Percentiles rank a stretch among this genome's conserved stretches.
Conservation (phyloP, 2,888 invertebrate species). For the Calephelis perditalis region DNA sequence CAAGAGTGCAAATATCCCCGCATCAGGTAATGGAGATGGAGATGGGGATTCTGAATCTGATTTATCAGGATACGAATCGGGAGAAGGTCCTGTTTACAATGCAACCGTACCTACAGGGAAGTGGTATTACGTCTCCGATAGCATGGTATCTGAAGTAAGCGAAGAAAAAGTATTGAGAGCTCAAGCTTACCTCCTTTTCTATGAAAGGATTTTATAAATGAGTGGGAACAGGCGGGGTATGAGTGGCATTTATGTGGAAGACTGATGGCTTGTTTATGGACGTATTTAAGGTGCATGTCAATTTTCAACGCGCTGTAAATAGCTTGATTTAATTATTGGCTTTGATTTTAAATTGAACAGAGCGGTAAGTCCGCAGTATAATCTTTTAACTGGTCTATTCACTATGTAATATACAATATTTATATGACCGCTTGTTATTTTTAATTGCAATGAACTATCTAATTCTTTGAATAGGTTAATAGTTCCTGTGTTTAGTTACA, state of each 20-base stretch:
- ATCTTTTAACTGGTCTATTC: slow-evolving; percentile 18
- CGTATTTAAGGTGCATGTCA: slow-evolving; percentile 14
- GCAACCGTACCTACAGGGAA: slow-evolving; percentile 80
- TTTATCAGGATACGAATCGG: slow-evolving; percentile 75
- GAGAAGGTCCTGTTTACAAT: slow-evolving; percentile 55
- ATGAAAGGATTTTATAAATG: slow-evolving; percentile 91
- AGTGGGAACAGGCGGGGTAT: slow-evolving; percentile 22
- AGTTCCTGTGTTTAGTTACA: slow-evolving; percentile 19
- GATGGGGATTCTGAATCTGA: slow-evolving; percentile 76
- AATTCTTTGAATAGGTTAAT: slow-evolving; percentile 17
- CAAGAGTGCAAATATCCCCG: slow-evolving; percentile 73
- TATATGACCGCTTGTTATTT: slow-evolving; percentile 18
- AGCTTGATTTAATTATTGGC: slow-evolving; percentile 36
- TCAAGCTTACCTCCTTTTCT: slow-evolving; percentile 97
- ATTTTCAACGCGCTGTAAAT: slow-evolving; percentile 46
- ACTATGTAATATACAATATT: slow-evolving; percentile 23
- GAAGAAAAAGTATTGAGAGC: slow-evolving; percentile 89
- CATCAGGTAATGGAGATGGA: slow-evolving; percentile 58
- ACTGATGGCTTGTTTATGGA: slow-evolving; percentile 43
- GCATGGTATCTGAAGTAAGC: slow-evolving; percentile 87
- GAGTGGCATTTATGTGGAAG: slow-evolving; percentile 63
- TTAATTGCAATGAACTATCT: slow-evolving; percentile 16
- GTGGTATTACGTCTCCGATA: slow-evolving; percentile 97
- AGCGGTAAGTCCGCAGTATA: slow-evolving; percentile 30
- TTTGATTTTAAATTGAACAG: slow-evolving; percentile 23